Conservation (phyloP, 2,888 invertebrate genomes). For the Melieria crassipennis region DNA sequence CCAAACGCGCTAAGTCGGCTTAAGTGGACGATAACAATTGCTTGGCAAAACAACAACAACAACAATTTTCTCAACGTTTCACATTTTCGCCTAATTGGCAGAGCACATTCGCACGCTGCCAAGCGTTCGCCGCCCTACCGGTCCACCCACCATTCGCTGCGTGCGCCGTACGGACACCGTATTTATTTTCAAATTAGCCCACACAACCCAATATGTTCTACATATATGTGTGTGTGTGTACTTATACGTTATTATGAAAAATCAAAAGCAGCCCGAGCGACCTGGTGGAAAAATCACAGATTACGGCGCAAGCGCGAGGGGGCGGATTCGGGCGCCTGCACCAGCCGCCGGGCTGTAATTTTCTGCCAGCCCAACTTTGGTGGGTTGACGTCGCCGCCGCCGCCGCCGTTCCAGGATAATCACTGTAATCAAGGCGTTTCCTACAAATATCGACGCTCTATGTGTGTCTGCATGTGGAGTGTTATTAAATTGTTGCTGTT, state of each 20-base stretch:
- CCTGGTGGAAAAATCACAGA: neutral
- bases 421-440: conserved; percentile 59
- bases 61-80: neutral
- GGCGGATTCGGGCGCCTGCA: too few relatives aligned
- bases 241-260: neutral
- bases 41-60: too few relatives aligned
- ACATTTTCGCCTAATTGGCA: neutral
- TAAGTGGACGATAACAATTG: conserved; percentile 33
- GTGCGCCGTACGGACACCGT: neutral
- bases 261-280: neutral
- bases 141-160: neutral
- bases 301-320: too few relatives aligned
- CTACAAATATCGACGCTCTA: conserved; percentile 10
- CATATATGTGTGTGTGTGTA: too few relatives aligned
- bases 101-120: neutral
- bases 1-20: conserved; percentile 56
- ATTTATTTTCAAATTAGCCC: conserved; percentile 36
- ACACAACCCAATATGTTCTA: neutral
- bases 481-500: too few relatives aligned
- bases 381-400: neutral
- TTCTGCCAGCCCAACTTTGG: conserved; percentile 16
- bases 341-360: conserved; percentile 21
- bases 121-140: too few relatives aligned
- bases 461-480: too few relatives aligned
- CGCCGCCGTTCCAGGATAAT: conserved; percentile 44